A percentile compares a stretch with the other conserved stretches of the same genome.
Evolutionary conservation across 2,888 invertebrate genomes (phyloP).

Genomic region (Elysia crispata): DNA sequence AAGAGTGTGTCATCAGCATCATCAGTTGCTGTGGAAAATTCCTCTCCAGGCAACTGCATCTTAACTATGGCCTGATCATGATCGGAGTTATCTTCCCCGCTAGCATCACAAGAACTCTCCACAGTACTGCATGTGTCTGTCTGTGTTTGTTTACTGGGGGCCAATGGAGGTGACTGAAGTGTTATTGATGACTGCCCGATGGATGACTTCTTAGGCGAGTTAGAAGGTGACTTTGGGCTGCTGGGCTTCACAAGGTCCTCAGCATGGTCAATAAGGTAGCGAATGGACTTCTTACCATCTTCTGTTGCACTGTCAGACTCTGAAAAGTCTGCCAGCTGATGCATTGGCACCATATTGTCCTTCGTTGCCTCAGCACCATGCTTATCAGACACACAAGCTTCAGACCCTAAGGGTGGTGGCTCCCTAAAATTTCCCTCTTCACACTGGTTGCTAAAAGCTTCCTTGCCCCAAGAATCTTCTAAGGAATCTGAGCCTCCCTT

Average conservation of each 20-base stretch:
- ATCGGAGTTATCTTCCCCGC: constrained; percentile 67
- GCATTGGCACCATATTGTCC: neutral
- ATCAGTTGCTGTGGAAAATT: constrained; percentile 66
- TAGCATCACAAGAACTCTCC: constrained; percentile 72
- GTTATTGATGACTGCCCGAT: neutral
- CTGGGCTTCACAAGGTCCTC: constrained; percentile 62
- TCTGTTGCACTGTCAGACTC: constrained; percentile 54
- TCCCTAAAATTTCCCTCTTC: neutral
- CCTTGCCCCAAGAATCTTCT: constrained; percentile 12
- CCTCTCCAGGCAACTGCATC: constrained; percentile 59
- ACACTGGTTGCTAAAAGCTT: neutral
- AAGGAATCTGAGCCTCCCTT: neutral
- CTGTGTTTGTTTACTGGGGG: constrained; percentile 54
- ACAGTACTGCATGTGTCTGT: constrained; percentile 53
- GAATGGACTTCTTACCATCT: constrained; percentile 56
- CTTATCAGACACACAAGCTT: neutral
- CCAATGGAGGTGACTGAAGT: constrained; percentile 33
- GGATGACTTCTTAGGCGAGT: constrained; percentile 28
- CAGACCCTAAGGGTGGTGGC: neutral
- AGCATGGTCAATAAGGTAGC: constrained; percentile 67
- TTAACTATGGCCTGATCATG: constrained; percentile 57
- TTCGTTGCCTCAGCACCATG: neutral
- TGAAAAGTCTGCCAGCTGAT: constrained; percentile 39
- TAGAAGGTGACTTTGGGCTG: constrained; percentile 26
- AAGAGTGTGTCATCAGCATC: constrained; percentile 66